phyloP scores from a whole-genome alignment of 2,113 vertebrate genomes.

The Siniperca chuatsi region DNA sequence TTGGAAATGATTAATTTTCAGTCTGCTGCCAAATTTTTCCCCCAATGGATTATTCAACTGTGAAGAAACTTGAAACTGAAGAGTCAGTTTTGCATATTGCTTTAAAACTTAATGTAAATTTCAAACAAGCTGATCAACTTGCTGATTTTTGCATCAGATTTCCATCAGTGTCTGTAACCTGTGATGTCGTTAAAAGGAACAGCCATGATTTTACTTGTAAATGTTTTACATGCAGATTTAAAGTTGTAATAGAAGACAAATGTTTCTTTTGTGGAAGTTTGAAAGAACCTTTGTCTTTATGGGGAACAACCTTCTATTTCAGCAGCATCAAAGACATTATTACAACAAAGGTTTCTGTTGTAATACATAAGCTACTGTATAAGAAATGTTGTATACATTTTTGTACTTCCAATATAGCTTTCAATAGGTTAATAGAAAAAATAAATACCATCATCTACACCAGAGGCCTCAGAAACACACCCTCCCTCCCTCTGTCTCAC shows the following conservation, averaged over 20 bases:
- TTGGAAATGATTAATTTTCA: not conserved
- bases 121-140: not conserved
- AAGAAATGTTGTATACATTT: not conserved
- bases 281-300: not conserved
- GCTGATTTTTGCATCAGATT: not conserved
- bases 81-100: not conserved
- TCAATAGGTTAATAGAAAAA: not conserved
- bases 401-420: not conserved
- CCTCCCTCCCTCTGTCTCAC: not conserved
- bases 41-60: not conserved
- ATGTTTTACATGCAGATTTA: no score
- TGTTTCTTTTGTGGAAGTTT: not conserved
- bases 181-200: not conserved
- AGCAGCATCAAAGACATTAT: not conserved
- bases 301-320: not conserved
- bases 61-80: not conserved
- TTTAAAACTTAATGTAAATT: not conserved
- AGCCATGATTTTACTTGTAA: no score
- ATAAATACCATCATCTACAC: conserved; percentile 9
- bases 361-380: fast-evolving
- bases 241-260: not conserved
- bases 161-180: not conserved
- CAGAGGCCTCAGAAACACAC: conserved; percentile 7
- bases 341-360: no score
- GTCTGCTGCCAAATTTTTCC: not conserved